phyloP scores from a whole-genome alignment of 2,888 invertebrate species.

The Diarsia brunnea region DNA sequence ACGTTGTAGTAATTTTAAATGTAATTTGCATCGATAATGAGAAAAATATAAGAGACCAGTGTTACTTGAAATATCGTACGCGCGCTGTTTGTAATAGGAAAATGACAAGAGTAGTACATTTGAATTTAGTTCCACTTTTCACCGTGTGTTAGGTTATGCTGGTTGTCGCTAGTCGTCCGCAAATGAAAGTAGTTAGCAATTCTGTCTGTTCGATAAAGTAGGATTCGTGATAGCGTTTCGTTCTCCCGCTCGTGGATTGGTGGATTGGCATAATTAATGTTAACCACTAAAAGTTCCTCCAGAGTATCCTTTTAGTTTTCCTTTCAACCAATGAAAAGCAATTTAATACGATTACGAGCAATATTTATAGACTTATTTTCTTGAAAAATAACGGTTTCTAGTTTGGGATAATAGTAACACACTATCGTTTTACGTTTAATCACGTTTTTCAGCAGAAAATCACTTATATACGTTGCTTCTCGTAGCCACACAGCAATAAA shows the following conservation, averaged over 20 bases:
- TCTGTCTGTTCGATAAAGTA: slow-evolving; percentile 40
- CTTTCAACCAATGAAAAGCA: background rate
- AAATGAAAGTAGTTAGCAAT: slow-evolving; percentile 43
- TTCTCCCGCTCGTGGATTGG: slow-evolving; percentile 24
- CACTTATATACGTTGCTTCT: too few species aligned
- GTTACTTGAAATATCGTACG: background rate
- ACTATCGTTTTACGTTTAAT: too few species aligned
- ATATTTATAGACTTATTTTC: too few species aligned
- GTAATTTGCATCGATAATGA: slow-evolving; percentile 52
- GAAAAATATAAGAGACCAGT: background rate
- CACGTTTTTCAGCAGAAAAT: too few species aligned
- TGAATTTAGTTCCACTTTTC: slow-evolving; percentile 3
- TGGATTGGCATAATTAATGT: slow-evolving; percentile 43
- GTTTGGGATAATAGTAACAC: too few species aligned
- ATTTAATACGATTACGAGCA: background rate
- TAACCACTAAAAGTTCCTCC: slow-evolving; percentile 2
- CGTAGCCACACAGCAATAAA: background rate
- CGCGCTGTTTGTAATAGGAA: background rate
- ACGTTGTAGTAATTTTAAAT: slow-evolving; percentile 33
- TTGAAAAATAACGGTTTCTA: too few species aligned
- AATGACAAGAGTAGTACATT: background rate
- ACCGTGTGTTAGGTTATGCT: background rate
- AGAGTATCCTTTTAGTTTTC: background rate
- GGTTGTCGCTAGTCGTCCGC: background rate
- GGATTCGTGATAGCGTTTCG: slow-evolving; percentile 29